phyloP scores from a whole-genome alignment of 2,797 vertebrate species.

The Catamblyrhynchus diadema region DNA sequence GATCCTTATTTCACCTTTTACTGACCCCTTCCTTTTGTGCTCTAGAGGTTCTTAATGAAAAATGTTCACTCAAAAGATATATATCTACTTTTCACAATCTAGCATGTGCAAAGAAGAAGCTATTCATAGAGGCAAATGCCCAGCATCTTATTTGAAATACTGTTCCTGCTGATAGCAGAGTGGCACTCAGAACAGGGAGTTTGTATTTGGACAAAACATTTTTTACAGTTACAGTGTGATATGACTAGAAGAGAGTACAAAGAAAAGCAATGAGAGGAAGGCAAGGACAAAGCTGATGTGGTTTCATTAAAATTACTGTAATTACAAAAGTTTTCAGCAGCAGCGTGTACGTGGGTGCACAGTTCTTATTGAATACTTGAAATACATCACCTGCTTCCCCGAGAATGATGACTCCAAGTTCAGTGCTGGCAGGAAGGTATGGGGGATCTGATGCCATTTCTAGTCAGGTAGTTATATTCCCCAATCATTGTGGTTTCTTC shows the following conservation, averaged over 20 bases:
- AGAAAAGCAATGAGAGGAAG: slow-evolving; percentile 12
- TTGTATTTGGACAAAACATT: slow-evolving; percentile 52
- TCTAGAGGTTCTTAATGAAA: slow-evolving; percentile 34
- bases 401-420: not conserved
- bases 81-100: slow-evolving; percentile 11
- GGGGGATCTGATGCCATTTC: not conserved
- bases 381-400: not conserved
- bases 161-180: slow-evolving; percentile 28
- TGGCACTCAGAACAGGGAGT: not conserved
- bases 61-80: slow-evolving; percentile 5
- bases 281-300: slow-evolving; percentile 12
- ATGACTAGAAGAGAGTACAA: slow-evolving; percentile 8
- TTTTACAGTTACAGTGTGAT: slow-evolving; percentile 15
- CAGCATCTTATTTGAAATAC: slow-evolving; percentile 33
- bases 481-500: rapidly evolving
- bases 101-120: slow-evolving; percentile 21
- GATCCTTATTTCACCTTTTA: not conserved
- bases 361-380: not conserved
- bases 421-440: not conserved
- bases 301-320: slow-evolving; percentile 42
- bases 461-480: not conserved
- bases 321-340: slow-evolving; percentile 53
- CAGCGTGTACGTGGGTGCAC: not conserved
- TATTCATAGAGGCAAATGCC: slow-evolving; percentile 51
- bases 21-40: not conserved